Base-by-base conservation (phyloP, 2,113 vertebrate genomes). In the Neotragus pygmaeus region DNA sequence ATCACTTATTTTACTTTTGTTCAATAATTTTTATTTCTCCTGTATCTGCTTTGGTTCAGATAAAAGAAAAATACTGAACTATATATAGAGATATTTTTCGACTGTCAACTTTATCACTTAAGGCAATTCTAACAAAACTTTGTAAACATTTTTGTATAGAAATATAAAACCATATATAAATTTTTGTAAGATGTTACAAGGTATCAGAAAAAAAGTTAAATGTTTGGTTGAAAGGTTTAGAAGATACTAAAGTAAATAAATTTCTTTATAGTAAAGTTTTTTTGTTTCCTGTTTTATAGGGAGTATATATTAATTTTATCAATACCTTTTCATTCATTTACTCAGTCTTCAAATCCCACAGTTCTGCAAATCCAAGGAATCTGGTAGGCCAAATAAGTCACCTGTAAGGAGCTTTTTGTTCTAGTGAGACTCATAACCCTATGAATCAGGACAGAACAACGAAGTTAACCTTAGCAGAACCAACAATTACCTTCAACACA, bases 221-320 rank as follows among this genome's bases (percentile, higher is more conserved):
- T 47, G 3, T 51, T 57, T 43, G 27, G 14, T 39, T 90, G 4
- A 87, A 70, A 93, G 13, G 14, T 19, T 82, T 91, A 36, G 30
- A 64, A 95, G 82, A 62, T 83, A 2, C 19, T 58, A 51, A 94
- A 55, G 88, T 84, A 94, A 95, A 66, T 53, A 45, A 33, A 77
- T 47, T 36, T 83, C 11, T 73, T 82, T 62, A 75, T 75, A 66
- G 21, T 10, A 91, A 3, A 47, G 5, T 55, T 90, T 93, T 93
- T 89, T 95, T 1, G 57, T 45, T 86, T 36, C 5, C 3, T 77
- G 16, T 55, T 78, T 82, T 62, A 75, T 75, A 33, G 25, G 90
- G 7, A 33, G 0, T 43, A 0, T 43, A 12, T 33, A 66, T 70
- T 94, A 84, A 91, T 91, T 82, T 43, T 75, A 60, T 55, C 21